These are phyloP conservation scores for Limnephilus lunatus DNA, from an alignment of 2,888 invertebrate species.

Conservation along the genomic window DNA sequence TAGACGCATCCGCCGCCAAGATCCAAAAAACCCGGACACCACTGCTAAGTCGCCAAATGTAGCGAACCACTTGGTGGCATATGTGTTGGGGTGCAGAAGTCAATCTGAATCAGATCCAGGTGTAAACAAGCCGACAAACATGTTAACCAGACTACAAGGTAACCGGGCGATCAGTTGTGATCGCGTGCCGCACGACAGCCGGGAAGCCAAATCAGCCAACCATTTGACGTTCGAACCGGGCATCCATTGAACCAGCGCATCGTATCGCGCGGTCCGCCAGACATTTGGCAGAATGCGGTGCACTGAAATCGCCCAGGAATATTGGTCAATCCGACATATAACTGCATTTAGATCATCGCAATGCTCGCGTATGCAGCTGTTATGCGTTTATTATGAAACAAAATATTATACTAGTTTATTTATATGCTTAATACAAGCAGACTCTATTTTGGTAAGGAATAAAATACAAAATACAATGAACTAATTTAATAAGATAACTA, in stretches of 20 bases:
- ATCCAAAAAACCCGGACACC: too few species aligned
- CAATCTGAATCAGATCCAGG: too few species aligned
- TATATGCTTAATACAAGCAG: not conserved
- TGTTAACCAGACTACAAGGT: not conserved
- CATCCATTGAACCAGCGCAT: not conserved
- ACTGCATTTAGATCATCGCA: not conserved
- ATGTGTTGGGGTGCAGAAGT: too few species aligned
- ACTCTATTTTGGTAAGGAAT: not conserved
- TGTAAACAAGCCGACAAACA: not conserved
- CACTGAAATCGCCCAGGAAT: not conserved
- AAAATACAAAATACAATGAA: not conserved
- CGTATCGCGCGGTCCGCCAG: not conserved
- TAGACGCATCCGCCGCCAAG: too few species aligned
- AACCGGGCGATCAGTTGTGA: not conserved
- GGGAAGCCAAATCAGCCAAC: not conserved
- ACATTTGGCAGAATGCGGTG: not conserved
- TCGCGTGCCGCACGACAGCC: slow-evolving; percentile 17
- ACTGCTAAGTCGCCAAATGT: too few species aligned
- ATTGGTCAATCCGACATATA: not conserved
- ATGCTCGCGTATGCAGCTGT: not conserved
- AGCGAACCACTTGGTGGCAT: too few species aligned
- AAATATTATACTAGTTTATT: not conserved
- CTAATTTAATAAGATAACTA: too few species aligned
- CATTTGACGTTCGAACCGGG: not conserved
- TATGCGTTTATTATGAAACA: not conserved